phyloP scores from a whole-genome alignment of 2,797 vertebrate genomes.

The Gymnopithys bicolor region DNA sequence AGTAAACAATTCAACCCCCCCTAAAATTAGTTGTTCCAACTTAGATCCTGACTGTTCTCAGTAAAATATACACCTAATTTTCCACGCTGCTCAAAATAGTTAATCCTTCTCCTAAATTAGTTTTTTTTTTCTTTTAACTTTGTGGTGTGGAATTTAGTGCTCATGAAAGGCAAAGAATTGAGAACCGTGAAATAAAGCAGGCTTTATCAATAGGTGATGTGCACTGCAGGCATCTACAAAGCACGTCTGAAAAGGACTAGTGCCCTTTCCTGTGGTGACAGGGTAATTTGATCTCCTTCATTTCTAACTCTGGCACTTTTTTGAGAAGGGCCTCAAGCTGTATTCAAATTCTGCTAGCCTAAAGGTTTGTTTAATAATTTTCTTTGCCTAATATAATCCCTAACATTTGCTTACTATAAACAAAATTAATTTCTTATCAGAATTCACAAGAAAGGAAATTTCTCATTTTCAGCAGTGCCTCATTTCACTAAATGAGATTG shows the following conservation, averaged over 20 bases:
- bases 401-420: constrained; percentile 62
- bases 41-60: constrained; percentile 36
- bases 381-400: constrained; percentile 60
- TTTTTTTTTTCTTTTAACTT: constrained; percentile 68
- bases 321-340: constrained; percentile 69
- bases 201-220: constrained; percentile 82
- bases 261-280: constrained; percentile 75
- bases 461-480: not conserved
- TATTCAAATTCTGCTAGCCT: constrained; percentile 69
- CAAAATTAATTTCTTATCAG: constrained; percentile 52
- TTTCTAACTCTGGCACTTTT: constrained; percentile 73
- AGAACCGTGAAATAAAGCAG: constrained; percentile 81
- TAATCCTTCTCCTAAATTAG: constrained; percentile 84
- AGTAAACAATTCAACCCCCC: constrained; percentile 11
- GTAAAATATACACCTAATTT: constrained; percentile 75
- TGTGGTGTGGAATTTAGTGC: constrained; percentile 82
- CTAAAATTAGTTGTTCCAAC: constrained; percentile 50
- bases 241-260: constrained; percentile 71
- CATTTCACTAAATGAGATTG: not conserved
- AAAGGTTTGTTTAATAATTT: constrained; percentile 70
- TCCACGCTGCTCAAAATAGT: constrained; percentile 76
- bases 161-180: constrained; percentile 78
- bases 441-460: not conserved
- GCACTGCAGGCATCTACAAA: constrained; percentile 76
- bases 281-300: constrained; percentile 81